Percentiles rank a stretch among this genome's conserved stretches.
Conservation (phyloP, 2,797 vertebrate genomes). For the Pseudochirops cupreus region DNA sequence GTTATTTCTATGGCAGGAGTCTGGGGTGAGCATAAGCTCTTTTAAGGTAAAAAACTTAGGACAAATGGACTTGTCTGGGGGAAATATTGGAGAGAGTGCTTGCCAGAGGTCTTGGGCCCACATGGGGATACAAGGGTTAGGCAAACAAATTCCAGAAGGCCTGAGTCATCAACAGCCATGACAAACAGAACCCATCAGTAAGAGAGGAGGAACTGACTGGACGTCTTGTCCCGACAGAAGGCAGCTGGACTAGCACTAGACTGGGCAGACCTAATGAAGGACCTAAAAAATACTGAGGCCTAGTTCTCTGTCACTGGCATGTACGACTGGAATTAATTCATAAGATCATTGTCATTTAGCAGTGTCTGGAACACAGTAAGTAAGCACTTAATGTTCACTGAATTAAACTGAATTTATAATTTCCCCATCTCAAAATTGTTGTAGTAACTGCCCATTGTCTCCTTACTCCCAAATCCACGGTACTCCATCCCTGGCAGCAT, state of each 20-base stretch:
- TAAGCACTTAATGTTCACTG: background rate
- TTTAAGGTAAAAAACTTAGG: background rate
- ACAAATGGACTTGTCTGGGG: background rate
- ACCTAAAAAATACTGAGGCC: background rate
- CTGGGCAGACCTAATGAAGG: background rate
- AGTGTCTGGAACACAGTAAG: background rate
- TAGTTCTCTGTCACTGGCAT: background rate
- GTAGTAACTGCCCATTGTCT: background rate
- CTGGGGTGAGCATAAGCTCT: background rate
- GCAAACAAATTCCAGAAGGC: background rate
- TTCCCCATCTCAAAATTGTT: background rate
- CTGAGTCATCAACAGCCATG: background rate
- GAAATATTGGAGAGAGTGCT: background rate
- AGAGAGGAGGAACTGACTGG: background rate
- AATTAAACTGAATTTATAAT: background rate
- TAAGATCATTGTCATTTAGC: background rate
- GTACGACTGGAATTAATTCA: background rate
- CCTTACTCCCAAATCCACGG: background rate
- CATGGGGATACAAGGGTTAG: background rate
- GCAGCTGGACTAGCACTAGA: background rate
- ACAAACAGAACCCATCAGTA: background rate
- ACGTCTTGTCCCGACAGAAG: background rate
- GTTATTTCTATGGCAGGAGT: background rate
- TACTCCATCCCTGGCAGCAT: background rate
- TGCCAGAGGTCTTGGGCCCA: background rate